Evolutionary conservation across 53 echinoderm and acorn worm species (phyloP).

Genomic region (Stichopus horrens): DNA sequence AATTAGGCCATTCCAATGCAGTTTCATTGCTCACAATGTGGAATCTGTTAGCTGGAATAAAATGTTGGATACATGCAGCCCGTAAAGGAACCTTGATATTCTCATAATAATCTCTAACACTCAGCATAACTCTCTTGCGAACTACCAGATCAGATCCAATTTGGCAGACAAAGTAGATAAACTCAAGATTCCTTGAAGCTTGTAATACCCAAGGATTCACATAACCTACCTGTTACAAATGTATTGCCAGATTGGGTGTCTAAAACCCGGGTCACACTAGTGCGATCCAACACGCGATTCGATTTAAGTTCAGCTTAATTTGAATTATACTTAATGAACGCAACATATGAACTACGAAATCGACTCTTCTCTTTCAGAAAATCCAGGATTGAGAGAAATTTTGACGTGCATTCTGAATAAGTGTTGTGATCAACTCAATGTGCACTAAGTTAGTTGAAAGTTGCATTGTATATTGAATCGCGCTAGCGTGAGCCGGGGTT

Average conservation of each 20-base stretch:
- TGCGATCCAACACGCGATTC: too few species aligned
- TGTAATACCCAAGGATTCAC: slow-evolving; percentile 9
- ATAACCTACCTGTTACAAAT: neutral
- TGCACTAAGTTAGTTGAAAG: too few species aligned
- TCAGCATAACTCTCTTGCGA: neutral
- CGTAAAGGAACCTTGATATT: neutral
- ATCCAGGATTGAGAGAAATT: too few species aligned
- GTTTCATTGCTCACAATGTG: neutral
- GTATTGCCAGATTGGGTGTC: slow-evolving; percentile 24
- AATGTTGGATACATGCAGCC: neutral
- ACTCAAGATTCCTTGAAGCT: neutral
- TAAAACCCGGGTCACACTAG: too few species aligned
- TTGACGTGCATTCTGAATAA: too few species aligned
- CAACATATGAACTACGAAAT: too few species aligned
- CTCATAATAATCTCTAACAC: slow-evolving; percentile 2
- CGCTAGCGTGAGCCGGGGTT: too few species aligned
- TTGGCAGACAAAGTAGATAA: slow-evolving; percentile 5
- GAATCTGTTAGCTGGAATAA: neutral
- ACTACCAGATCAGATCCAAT: neutral
- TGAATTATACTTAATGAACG: too few species aligned
- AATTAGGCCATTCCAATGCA: neutral
- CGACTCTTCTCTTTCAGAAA: too few species aligned
- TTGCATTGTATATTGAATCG: too few species aligned
- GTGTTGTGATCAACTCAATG: too few species aligned
- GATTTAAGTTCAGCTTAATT: too few species aligned